Evolutionary conservation across 2,888 invertebrate species (phyloP), one percentile per base, ranked within the genome.

Genomic region (Euproctis similis): DNA sequence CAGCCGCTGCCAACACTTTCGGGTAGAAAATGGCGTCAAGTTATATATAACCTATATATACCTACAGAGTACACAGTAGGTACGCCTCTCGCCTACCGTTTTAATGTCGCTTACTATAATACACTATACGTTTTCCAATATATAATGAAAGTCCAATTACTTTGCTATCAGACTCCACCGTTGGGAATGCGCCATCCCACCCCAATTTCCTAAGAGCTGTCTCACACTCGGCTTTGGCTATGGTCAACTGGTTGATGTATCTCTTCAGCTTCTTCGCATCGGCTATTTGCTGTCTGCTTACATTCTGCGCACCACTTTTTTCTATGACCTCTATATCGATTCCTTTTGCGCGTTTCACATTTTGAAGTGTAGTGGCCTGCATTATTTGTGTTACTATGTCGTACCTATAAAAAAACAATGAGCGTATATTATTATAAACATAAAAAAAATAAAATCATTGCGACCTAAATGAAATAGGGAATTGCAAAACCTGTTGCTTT

Each of bases 361-460:
- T 96, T 75, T 95, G 94, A 44, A 95, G 87, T 1, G 95, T 94
- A 8, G 96, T 95, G 0, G 95, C 95, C 86, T 96, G 95, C 92
- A 96, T 95, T 50, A 96, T 92, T 85, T 96, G 96, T 23, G 93
- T 93, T 3, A 96, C 93, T 46, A 96, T 94, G 54, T 93, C 94
- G 53, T 92, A 93, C 44, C 93, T 92, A 58, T 23, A 58, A 50
- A 24, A 30, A 6, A 12, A 8, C 7, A 4, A 16, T 16, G 16
- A 16, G 16, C 7, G 4, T 16, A 16, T 5, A 16, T 5, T 16
- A 7, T 16, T 16, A 7, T n/a, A n/a, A n/a, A n/a, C n/a, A n/a
- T n/a, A n/a, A n/a, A n/a, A n/a, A n/a, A n/a, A n/a, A n/a, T n/a
- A n/a, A n/a, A n/a, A n/a, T n/a, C n/a, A n/a, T n/a, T n/a, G n/a